phyloP scores from a whole-genome alignment of 1,140 invertebrate genomes.

The Drosophila mojavensis region DNA sequence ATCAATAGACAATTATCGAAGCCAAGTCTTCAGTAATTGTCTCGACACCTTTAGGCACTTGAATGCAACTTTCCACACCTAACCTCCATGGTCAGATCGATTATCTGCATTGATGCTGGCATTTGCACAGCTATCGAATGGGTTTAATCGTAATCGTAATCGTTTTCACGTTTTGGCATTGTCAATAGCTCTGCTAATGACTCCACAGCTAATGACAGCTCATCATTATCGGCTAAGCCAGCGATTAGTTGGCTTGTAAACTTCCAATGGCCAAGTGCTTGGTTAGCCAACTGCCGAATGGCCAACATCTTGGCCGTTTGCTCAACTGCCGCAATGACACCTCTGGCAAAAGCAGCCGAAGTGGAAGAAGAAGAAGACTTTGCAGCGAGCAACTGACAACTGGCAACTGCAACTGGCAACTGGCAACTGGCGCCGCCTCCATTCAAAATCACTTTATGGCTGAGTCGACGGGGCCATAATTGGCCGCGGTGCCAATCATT shows the following conservation, averaged over 20 bases:
- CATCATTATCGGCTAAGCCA: slow-evolving; percentile 22
- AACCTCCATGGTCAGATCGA: neutral
- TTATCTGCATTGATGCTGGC: slow-evolving; percentile 15
- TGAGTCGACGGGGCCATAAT: slow-evolving; percentile 65
- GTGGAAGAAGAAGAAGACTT: no score
- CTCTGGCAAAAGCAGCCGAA: slow-evolving; percentile 39
- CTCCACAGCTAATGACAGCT: slow-evolving; percentile 27
- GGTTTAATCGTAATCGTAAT: slow-evolving; percentile 9
- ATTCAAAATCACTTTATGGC: slow-evolving; percentile 80
- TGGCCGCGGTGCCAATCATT: slow-evolving; percentile 80
- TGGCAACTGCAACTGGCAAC: slow-evolving; percentile 17
- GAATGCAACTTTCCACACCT: neutral
- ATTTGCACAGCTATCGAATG: slow-evolving; percentile 20
- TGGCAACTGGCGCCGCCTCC: slow-evolving; percentile 67
- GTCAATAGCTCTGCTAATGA: slow-evolving; percentile 3
- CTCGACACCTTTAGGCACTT: neutral
- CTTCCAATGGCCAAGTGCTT: slow-evolving; percentile 14
- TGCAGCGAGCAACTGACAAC: neutral
- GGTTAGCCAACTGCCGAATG: neutral
- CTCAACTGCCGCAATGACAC: slow-evolving; percentile 69
- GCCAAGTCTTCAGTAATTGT: no score
- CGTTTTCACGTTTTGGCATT: slow-evolving; percentile 8
- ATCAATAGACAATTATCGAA: neutral
- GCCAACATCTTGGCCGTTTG: slow-evolving; percentile 59
- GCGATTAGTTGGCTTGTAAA: slow-evolving; percentile 45